A percentile compares a stretch with the other conserved stretches of the same genome.
Conservation (phyloP, 2,113 vertebrate species). For the Mixornis gularis region DNA sequence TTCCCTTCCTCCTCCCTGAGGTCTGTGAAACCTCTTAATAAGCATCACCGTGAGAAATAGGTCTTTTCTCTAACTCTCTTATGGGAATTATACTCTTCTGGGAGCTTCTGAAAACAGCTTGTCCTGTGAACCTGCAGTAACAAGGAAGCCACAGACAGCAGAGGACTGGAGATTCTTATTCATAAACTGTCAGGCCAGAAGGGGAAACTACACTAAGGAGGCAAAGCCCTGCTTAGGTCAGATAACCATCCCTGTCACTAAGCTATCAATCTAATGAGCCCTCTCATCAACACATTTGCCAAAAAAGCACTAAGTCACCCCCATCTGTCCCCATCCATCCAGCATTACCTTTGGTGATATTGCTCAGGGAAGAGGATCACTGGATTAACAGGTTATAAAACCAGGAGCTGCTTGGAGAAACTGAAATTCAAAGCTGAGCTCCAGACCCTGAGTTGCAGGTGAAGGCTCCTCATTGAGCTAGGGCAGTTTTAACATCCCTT, state of each 20-base stretch:
- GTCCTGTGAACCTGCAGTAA: background rate
- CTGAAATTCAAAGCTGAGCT: background rate
- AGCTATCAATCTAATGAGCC: background rate
- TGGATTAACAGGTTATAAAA: background rate
- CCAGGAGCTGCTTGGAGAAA: background rate
- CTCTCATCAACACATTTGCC: background rate
- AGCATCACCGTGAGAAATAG: background rate
- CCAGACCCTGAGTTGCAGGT: background rate
- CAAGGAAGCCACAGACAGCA: background rate
- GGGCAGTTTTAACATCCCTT: background rate
- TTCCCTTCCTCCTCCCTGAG: background rate
- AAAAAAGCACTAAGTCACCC: background rate
- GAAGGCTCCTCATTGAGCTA: background rate
- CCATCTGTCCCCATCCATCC: background rate
- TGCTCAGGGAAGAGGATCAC: background rate
- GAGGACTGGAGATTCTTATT: background rate
- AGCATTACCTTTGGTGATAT: background rate
- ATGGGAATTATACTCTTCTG: background rate
- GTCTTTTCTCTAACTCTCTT: background rate
- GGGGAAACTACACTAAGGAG: background rate
- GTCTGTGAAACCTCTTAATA: background rate
- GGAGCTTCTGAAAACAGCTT: background rate
- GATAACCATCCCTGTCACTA: background rate
- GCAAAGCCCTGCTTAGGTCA: background rate
- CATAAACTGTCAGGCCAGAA: background rate